These are phyloP conservation scores for Microplitis deprimator DNA, from an alignment of 2,888 invertebrate species.

Conservation along the genomic window DNA sequence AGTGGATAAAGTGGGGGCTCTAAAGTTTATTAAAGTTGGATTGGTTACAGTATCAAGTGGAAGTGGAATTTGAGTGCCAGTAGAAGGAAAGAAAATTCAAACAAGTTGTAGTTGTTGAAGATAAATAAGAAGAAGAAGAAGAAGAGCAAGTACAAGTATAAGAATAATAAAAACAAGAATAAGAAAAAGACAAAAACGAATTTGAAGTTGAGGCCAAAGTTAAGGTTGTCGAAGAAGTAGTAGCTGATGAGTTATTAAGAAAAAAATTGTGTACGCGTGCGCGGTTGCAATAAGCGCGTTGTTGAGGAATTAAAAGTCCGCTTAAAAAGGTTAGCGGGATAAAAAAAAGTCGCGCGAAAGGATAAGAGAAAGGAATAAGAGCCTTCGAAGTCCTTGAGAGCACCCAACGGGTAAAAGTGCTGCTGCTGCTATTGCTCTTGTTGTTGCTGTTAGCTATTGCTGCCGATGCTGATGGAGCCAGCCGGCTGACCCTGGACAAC, in stretches of 20 bases:
- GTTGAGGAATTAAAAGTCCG: conserved; percentile 63
- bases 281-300: conserved; percentile 5
- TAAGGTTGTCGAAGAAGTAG: background rate
- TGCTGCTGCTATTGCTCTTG: conserved; percentile 23
- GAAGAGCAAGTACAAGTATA: no score
- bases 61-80: conserved; percentile 12
- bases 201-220: background rate
- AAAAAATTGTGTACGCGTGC: conserved; percentile 21
- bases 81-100: conserved; percentile 1
- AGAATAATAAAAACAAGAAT: no score
- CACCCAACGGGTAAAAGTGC: conserved; percentile 68
- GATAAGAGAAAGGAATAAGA: conserved; percentile 71
- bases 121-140: no score
- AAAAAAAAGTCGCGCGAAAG: conserved; percentile 68
- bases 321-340: conserved; percentile 68
- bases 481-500: conserved; percentile 70
- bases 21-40: background rate
- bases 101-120: background rate
- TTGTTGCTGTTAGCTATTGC: conserved; percentile 1
- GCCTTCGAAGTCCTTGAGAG: conserved; percentile 69
- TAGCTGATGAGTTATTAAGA: background rate
- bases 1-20: background rate
- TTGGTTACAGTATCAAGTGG: background rate
- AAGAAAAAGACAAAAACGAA: no score
- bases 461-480: conserved; percentile 55